These are phyloP conservation scores for Todiramphus chloris DNA, from an alignment of 2,113 vertebrate species.

Conservation along the genomic window DNA sequence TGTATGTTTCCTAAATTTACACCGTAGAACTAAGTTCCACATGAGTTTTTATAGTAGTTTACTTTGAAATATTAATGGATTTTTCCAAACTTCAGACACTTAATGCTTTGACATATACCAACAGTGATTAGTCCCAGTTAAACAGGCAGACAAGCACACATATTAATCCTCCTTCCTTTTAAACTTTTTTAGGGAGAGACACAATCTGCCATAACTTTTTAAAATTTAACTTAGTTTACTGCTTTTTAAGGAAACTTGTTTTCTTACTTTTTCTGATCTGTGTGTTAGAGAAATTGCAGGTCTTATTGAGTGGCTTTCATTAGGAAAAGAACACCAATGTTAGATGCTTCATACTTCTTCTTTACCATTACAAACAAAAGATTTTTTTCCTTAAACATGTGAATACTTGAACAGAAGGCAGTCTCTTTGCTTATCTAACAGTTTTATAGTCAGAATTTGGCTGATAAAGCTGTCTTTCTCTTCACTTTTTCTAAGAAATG, in stretches of 20 bases:
- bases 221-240: neutral
- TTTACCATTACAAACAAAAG: neutral
- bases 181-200: neutral
- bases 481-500: neutral
- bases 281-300: neutral
- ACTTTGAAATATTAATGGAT: neutral
- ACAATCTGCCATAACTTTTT: conserved; percentile 12
- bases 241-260: neutral
- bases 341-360: neutral
- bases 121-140: neutral
- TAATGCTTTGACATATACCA: neutral
- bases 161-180: neutral
- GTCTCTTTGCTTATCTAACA: neutral
- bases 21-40: neutral
- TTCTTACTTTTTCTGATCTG: neutral
- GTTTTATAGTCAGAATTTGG: neutral
- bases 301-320: neutral
- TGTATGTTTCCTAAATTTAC: neutral
- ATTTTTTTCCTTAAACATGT: neutral
- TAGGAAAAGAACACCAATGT: neutral
- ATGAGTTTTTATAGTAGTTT: neutral
- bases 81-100: neutral
- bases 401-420: neutral
- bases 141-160: neutral
- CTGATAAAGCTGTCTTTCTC: neutral